Base-by-base conservation (phyloP, 2,113 vertebrate genomes). In the Gymnocephalus cernua region DNA sequence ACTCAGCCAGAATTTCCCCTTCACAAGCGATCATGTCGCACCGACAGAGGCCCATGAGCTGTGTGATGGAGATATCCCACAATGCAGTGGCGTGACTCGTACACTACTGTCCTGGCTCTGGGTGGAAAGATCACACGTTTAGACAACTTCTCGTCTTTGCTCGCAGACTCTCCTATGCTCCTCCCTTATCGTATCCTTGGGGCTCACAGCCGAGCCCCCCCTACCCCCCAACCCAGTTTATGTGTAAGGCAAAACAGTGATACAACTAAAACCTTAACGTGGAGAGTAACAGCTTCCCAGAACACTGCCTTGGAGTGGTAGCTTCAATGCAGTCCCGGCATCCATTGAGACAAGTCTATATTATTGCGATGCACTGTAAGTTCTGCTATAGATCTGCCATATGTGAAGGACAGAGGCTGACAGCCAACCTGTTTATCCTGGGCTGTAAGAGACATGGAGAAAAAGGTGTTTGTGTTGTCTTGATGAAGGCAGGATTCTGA, bases 1-100 rank as follows among this genome's bases (percentile, higher is more conserved):
- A 80, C 91, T 93, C 91, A 86, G 91, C 86, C 23, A 89, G 80
- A 91, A 83, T 87, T 86, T 88, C 79, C 88, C 92, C 87, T 92
- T 93, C 86, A 81, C 32, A 53, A 44, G 69, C 25, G 69, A 90
- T 91, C 83, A 72, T 48, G 81, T 83, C 50, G 44, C 86, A 71
- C 54, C 12, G 11, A 48, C 23, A 44, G 67, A 72, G 35, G 63
- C 75, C 76, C 45, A 67, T n/a, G 10, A 85, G 78, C 84, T 68
- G 80, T 25, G 29, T 45, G 81, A 59, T 47, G 45, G 61, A 81
- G 79, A 69, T 65, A 47, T 88, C 89, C 92, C 89, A 88, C 84
- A 89, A 88, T 89, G 77, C 84, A 81, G 14, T 53, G 74, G 75
- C 12, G 64, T 19, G 74, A 62, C 74, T 82, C 74, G 81, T 71